Evolutionary conservation across 2,113 vertebrate species (phyloP), one percentile per base, ranked within the genome.

Genomic region (Otocyon megalotis): DNA sequence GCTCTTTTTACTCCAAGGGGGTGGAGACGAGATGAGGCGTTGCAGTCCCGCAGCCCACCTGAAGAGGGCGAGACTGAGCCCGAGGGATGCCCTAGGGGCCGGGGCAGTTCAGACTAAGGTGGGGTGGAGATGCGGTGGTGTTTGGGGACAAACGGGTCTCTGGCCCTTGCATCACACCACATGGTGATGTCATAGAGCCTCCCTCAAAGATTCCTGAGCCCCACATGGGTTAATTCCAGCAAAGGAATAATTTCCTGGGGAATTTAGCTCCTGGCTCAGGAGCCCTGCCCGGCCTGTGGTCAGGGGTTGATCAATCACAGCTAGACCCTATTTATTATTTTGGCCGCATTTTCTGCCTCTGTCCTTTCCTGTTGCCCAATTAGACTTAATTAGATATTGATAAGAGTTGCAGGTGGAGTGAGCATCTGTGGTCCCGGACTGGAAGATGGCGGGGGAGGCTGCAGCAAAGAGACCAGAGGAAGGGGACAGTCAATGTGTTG

Each of bases 351-450:
- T 92, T 63, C 80, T 79, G 83, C 69, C 74, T 85, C 56, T 80
- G 53, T 58, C 30, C 37, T 84, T 95, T 65, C 63, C 84, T 20
- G 7, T 17, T 32, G 50, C 26, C 58, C 69, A 32, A 13, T 97
- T 74, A 35, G 89, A 77, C 87, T 94, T 96, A 94, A 95, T 93
- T 96, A 91, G 93, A 76, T 97, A 96, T 97, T 76, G 95, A 92
- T 86, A 97, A 81, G 26, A 48, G 92, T 88, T 63, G 76, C 26
- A 10, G 88, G 58, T 62, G 54, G 35, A 54, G 35, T n/a, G 74
- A 3, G 12, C 53, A 80, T 62, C 83, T 43, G 58, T 32, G 53
- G 90, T 72, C 13, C 14, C 1, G 1, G 43, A 53, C 14, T 5
- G 37, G 43, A 7, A 11, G 26, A 30, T 4, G 28, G 26, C 11